Evolutionary conservation across 2,888 invertebrate species (phyloP), one percentile per base, ranked within the genome.

Genomic region (Mythimna albipuncta): DNA sequence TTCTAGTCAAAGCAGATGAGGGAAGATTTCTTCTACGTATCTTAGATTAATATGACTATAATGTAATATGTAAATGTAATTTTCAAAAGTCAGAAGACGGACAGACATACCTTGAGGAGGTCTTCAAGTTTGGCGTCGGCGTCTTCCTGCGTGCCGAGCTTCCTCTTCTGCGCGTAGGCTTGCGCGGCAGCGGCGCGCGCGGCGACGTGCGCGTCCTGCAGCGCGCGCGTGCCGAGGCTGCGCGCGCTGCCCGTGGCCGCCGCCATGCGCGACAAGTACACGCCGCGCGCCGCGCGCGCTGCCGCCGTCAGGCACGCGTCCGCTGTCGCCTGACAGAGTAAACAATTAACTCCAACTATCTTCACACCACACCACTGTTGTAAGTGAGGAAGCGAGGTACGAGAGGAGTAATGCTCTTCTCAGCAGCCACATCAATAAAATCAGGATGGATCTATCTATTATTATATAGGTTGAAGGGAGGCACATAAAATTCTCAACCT

Each of bases 181-280:
- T 38, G 59, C n/a, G 81, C 54, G 9, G 82, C 84, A 4, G 10
- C 68, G 0, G 50, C 67, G 26, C 71, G 55, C 1, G 82, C 82
- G 66, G 16, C 7, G 32, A 6, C 62, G 67, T 59, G 84, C 19
- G 32, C 64, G 11, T 16, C 61, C 2, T 0, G 0, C 21, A 79
- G 55, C 32, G 11, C 4, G 63, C 7, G 0, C 16, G 1, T 4
- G 1, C 38, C 0, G 32, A 81, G 58, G 61, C 79, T 80, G 32
- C 68, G 52, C 21, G 16, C 70, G 19, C 63, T 73, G 9, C 65
- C 26, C 35, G 62, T 13, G 92, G 91, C 16, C 44, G 19, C 35
- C 93, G 62, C 73, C 89, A 89, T 87, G 64, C 61, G 58, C 44
- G 55, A n/a, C 38, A 72, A 69, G 73, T 89, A 89, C 61, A 57